phyloP scores from a whole-genome alignment of 2,888 invertebrate species.

The Phortica magna region DNA sequence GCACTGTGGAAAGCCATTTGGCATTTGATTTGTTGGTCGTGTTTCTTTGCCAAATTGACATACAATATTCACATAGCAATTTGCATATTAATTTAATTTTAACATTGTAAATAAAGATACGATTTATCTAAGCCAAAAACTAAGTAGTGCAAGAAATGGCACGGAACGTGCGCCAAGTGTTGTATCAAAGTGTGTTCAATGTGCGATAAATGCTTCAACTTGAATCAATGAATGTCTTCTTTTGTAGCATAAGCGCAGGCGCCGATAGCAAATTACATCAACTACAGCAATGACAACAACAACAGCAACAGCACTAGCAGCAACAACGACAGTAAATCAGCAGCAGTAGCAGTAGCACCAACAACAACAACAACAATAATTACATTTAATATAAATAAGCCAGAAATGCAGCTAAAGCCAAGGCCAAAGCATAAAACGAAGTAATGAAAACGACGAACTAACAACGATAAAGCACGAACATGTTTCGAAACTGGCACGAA shows the following conservation, averaged over 20 bases:
- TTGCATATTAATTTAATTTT: too few relatives aligned
- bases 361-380: slow-evolving; percentile 35
- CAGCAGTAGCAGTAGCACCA: neutral
- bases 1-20: slow-evolving; percentile 15
- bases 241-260: slow-evolving; percentile 51
- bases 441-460: neutral
- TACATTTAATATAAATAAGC: slow-evolving; percentile 23
- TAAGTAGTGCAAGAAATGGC: too few relatives aligned
- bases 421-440: slow-evolving; percentile 33
- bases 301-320: slow-evolving; percentile 32
- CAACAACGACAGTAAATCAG: slow-evolving; percentile 56
- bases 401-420: neutral
- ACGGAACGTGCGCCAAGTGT: too few relatives aligned
- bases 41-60: too few relatives aligned
- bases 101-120: too few relatives aligned
- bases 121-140: too few relatives aligned
- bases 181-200: neutral
- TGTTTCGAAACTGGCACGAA: neutral
- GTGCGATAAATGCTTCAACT: neutral
- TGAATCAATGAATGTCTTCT: neutral
- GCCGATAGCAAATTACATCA: slow-evolving; percentile 55
- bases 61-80: too few relatives aligned
- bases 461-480: neutral
- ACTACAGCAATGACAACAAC: slow-evolving; percentile 42
- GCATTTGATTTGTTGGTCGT: neutral